Evolutionary conservation across 2,797 vertebrate species (phyloP).

Genomic region (Delichon dasypus): DNA sequence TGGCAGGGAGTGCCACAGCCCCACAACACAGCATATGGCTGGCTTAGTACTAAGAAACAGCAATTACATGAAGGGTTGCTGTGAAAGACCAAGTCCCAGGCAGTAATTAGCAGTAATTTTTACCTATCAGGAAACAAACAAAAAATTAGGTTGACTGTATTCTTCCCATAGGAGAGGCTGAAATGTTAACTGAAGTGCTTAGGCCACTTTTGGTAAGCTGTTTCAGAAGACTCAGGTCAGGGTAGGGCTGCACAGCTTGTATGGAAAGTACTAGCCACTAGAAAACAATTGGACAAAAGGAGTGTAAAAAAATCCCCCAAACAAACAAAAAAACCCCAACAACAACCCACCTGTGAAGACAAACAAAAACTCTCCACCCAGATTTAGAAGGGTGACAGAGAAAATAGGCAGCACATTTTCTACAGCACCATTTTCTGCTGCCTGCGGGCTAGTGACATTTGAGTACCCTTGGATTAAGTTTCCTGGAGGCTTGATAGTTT

Average conservation of each 20-base stretch:
- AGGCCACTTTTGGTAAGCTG: neutral
- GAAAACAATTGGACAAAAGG: neutral
- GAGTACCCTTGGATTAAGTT: constrained; percentile 32
- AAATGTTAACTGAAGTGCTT: neutral
- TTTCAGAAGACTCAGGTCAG: neutral
- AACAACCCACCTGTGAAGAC: neutral
- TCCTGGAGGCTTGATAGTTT: neutral
- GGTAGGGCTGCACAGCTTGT: neutral
- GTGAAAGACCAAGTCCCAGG: neutral
- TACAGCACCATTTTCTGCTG: neutral
- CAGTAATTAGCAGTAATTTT: neutral
- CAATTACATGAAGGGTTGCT: neutral
- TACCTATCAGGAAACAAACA: neutral
- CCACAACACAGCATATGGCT: neutral
- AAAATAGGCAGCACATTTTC: neutral
- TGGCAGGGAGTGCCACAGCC: neutral
- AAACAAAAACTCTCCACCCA: neutral
- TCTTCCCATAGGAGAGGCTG: neutral
- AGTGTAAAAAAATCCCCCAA: neutral
- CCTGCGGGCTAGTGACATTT: neutral
- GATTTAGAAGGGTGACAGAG: neutral
- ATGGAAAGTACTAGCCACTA: neutral
- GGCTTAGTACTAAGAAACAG: neutral
- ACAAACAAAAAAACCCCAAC: neutral
- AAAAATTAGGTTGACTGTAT: neutral